Evolutionary conservation across 2,888 invertebrate genomes (phyloP).

Genomic region (Blomia tropicalis): DNA sequence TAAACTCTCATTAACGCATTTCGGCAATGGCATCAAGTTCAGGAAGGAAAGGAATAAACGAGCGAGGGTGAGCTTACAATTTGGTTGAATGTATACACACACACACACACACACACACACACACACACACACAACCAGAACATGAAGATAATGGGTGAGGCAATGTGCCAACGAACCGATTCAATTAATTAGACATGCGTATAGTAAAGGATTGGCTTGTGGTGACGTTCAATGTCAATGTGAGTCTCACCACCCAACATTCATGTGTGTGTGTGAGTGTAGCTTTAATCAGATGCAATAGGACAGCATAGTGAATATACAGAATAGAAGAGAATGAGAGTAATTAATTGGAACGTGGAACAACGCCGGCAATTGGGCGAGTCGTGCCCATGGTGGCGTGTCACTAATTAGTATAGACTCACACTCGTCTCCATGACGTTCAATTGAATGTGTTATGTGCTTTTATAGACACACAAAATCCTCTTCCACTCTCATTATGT

Average conservation of each 20-base stretch:
- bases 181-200: slow-evolving; percentile 19
- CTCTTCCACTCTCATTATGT: neutral
- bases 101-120: neutral
- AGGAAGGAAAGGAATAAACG: slow-evolving; percentile 15
- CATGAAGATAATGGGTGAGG: neutral
- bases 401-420: neutral
- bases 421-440: neutral
- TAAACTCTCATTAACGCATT: slow-evolving; percentile 14
- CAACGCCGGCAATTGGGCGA: neutral
- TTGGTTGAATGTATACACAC: too few species aligned
- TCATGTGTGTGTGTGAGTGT: too few species aligned
- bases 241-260: neutral
- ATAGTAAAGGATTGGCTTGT: neutral
- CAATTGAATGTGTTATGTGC: neutral
- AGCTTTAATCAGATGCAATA: slow-evolving; percentile 5
- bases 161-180: neutral
- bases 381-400: neutral
- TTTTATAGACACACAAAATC: neutral
- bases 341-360: neutral
- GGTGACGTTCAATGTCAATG: neutral
- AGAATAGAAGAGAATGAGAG: slow-evolving; percentile 10
- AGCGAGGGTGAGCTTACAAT: neutral
- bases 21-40: slow-evolving; percentile 9
- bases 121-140: neutral
- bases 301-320: too few species aligned